Evolutionary conservation across 2,113 vertebrate species (phyloP), one percentile per base, ranked within the genome.

Genomic region (Numida meleagris): DNA sequence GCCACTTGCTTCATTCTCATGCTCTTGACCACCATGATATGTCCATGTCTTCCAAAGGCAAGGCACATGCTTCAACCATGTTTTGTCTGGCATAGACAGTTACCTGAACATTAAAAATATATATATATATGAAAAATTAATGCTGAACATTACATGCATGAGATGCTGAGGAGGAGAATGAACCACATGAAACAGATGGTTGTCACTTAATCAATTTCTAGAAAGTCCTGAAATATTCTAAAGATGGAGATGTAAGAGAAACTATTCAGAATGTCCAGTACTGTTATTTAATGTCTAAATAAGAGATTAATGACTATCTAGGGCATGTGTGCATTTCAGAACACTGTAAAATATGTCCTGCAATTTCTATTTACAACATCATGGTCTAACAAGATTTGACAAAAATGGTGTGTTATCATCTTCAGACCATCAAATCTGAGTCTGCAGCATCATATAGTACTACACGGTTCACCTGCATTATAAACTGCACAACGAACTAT

Each of bases 381-480:
- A 42, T 38, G n/a, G 24, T 21, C n/a, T 66, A 58, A 58, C 33
- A 79, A 55, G 65, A 70, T 45, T 88, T 89, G 72, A 79, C 86
- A 62, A 95, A 93, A 90, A n/a, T n/a, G 3, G 15, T 82, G 12
- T 48, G 19, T 70, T 92, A 83, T 63, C 73, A 67, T 81, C 88
- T 94, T 90, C 2, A 8, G 20, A 36, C 76, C 86, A 80, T 90
- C 76, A 90, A 90, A 83, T 33, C 27, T 57, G 57, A 89, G 90
- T 78, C 68, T 88, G 73, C 57, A 91, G 40, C 53, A 82, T 51
- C 70, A 58, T 83, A 84, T 12, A 58, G 21, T 51, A 78, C n/a
- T 40, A 76, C 85, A 72, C 76, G 9, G 29, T 59, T 84, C 84
- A 84, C 24, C 17, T 91, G 81, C 94, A 93, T 90, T 90, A 94